Conservation (phyloP, 1,140 invertebrate species). For the Drosophila micromelanica region DNA sequence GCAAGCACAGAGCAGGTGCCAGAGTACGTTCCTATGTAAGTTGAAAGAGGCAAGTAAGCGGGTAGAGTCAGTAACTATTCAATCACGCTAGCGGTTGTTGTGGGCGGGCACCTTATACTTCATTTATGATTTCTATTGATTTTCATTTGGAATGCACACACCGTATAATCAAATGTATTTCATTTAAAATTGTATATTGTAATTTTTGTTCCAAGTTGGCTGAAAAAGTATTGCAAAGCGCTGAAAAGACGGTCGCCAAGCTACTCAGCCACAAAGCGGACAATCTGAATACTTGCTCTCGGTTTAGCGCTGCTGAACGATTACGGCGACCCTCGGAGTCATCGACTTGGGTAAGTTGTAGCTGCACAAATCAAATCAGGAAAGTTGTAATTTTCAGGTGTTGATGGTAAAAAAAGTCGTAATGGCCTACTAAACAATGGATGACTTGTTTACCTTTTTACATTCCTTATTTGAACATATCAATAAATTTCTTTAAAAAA, state of each 20-base stretch:
- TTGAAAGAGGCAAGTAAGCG: conserved; percentile 41
- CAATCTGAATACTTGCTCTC: conserved; percentile 19
- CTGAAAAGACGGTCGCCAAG: conserved; percentile 60
- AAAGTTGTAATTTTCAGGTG: conserved; percentile 53
- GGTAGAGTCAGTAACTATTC: conserved; percentile 38
- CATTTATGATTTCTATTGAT: conserved; percentile 37
- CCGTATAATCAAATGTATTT: conserved; percentile 24
- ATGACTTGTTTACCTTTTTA: neutral
- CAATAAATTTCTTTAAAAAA: neutral
- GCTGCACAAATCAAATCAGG: conserved; percentile 34
- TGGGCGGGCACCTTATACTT: conserved; percentile 32
- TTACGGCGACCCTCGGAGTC: neutral
- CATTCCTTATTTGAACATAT: conserved; percentile 1
- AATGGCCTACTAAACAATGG: neutral
- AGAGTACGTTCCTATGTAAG: conserved; percentile 33
- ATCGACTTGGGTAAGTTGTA: conserved; percentile 54
- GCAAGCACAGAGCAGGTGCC: conserved; percentile 35
- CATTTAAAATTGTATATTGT: conserved; percentile 68
- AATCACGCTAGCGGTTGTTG: conserved; percentile 36
- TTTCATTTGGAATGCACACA: conserved; percentile 53
- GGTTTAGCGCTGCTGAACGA: conserved; percentile 12
- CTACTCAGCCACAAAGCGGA: conserved; percentile 57
- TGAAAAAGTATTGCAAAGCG: conserved; percentile 74
- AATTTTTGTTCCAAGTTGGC: conserved; percentile 79
- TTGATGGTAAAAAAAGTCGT: neutral